phyloP scores from a whole-genome alignment of 2,888 invertebrate genomes.

The Cantharis lateralis region DNA sequence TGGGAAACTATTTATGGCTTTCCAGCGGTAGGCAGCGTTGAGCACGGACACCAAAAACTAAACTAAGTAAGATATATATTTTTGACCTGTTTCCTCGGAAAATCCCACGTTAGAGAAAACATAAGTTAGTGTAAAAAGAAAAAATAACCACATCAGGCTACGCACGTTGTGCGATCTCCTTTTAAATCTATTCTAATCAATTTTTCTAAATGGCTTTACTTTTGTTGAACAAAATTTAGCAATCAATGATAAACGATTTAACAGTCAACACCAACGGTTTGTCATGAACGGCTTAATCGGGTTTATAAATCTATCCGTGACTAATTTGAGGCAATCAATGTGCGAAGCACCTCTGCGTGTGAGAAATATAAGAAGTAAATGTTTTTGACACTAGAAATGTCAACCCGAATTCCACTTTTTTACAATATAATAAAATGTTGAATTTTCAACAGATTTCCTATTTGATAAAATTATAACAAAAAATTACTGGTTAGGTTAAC shows the following conservation, averaged over 20 bases:
- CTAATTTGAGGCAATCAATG: conserved; percentile 20
- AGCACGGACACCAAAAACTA: neutral
- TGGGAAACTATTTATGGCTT: neutral
- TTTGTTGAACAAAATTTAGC: neutral
- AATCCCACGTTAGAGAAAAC: neutral
- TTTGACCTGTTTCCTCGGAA: neutral
- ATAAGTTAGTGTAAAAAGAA: neutral
- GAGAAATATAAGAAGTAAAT: conserved; percentile 4
- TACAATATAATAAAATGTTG: neutral
- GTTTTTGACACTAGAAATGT: neutral
- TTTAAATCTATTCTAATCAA: neutral
- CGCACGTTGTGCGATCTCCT: neutral
- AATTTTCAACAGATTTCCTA: neutral
- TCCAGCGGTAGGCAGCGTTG: neutral
- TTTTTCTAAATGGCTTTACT: neutral
- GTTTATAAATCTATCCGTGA: conserved; percentile 5
- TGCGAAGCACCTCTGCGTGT: conserved; percentile 14
- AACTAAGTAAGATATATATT: neutral
- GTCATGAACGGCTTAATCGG: conserved; percentile 19
- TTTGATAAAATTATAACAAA: neutral
- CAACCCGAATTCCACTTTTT: conserved; percentile 3
- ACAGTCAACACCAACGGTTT: conserved; percentile 17
- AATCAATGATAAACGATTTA: conserved; percentile 16
- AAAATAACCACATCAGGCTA: neutral
- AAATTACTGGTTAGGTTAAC: neutral